Conservation (phyloP, 1,140 invertebrate genomes). For the Tetramorium alpestre region DNA sequence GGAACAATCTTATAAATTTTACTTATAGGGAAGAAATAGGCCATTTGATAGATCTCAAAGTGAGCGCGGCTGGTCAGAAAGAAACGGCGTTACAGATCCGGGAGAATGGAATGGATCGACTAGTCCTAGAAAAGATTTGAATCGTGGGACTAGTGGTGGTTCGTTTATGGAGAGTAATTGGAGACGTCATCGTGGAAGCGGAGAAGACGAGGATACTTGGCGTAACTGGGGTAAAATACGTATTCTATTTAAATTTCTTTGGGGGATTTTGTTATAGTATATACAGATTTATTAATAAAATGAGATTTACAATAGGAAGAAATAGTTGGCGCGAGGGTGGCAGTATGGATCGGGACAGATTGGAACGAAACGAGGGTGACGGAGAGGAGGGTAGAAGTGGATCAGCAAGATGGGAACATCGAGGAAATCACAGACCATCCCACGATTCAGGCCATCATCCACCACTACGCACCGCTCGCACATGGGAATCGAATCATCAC, state of each 20-base stretch:
- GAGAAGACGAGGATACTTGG: conserved; percentile 89
- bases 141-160: conserved; percentile 84
- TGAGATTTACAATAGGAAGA: conserved; percentile 73
- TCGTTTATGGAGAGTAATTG: conserved; percentile 88
- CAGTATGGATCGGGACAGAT: conserved; percentile 79
- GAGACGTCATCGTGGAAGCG: conserved; percentile 86
- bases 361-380: conserved; percentile 80
- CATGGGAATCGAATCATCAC: conserved; percentile 84
- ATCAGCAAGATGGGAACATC: conserved; percentile 84
- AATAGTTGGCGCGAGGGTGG: conserved; percentile 90
- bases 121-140: conserved; percentile 88
- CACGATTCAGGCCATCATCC: conserved; percentile 83
- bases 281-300: not conserved
- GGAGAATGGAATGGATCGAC: conserved; percentile 88
- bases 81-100: conserved; percentile 88
- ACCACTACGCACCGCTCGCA: conserved; percentile 78
- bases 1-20: not conserved
- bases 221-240: conserved; percentile 87
- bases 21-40: conserved; percentile 79
- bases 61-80: conserved; percentile 87
- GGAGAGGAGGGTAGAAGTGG: conserved; percentile 78
- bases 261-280: not conserved
- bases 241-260: not conserved
- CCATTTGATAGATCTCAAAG: conserved; percentile 84
- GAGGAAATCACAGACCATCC: conserved; percentile 82